Percentiles rank a stretch among this genome's conserved stretches.
These are phyloP conservation scores for Chaenogobius annularis DNA, from an alignment of 2,113 vertebrate genomes.

Conservation along the genomic window DNA sequence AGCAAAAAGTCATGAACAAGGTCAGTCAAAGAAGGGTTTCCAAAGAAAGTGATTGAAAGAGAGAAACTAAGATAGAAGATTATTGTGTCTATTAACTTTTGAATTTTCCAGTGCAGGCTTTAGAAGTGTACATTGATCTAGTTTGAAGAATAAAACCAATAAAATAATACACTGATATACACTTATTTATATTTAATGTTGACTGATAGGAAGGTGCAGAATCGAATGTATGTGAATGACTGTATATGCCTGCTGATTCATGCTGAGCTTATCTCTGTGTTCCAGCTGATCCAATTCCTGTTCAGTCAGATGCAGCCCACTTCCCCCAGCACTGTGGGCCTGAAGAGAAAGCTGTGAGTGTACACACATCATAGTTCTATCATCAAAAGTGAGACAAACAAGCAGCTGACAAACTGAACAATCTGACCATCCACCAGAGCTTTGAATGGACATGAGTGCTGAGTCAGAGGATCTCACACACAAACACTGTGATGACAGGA, in stretches of 20 bases:
- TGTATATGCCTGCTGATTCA: constrained; percentile 65
- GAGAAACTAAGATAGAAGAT: too few relatives aligned
- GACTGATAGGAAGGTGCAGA: neutral
- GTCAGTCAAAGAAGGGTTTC: constrained; percentile 63
- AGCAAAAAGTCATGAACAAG: constrained; percentile 95
- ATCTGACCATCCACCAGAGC: constrained; percentile 50
- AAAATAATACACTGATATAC: too few relatives aligned
- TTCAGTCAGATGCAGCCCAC: constrained; percentile 92
- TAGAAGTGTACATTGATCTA: neutral
- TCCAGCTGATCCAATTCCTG: constrained; percentile 98
- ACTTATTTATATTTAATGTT: neutral
- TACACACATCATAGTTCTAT: constrained; percentile 42
- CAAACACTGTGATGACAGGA: constrained; percentile 40
- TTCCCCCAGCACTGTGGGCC: constrained; percentile 80
- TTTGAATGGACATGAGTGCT: constrained; percentile 72
- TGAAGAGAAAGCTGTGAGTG: constrained; percentile 97
- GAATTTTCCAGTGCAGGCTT: neutral
- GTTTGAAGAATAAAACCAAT: neutral
- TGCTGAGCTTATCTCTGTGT: constrained; percentile 62
- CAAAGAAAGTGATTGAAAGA: neutral
- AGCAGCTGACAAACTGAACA: constrained; percentile 73
- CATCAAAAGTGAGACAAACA: constrained; percentile 69
- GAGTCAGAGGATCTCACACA: constrained; percentile 65
- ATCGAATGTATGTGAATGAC: neutral
- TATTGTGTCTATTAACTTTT: neutral